Base-by-base conservation (phyloP, 2,797 vertebrate species). In the Etheostoma nigrum region DNA sequence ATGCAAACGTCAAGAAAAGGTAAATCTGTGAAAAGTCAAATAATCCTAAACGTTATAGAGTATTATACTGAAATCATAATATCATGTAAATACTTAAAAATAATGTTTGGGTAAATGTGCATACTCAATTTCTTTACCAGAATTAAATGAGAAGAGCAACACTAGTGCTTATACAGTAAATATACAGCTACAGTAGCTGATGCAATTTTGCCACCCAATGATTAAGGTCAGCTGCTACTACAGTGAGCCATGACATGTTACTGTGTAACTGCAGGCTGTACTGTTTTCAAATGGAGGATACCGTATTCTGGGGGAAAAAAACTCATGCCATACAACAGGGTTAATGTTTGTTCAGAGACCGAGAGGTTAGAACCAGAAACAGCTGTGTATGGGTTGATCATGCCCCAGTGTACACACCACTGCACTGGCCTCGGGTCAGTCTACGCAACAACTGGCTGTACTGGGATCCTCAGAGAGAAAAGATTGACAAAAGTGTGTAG, bases 281-380 rank as follows among this genome's bases (percentile, higher is more conserved):
- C 44, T 57, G 18, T 60, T 47, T 72, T 65, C 33, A 76, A 49
- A 78, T 44, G 47, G 54, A 54, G 44, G 47, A 19, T 51, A 27
- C 21, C 36, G 53, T 21, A 44, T 68, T 48, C 23, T 67, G 57
- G 30, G 5, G 30, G 23, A 71, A 57, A 9, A 6, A 63, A 67
- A 67, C 25, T 58, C 54, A 63, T 45, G 57, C 19, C 61, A 76
- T 64, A 57, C 47, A 75, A 72, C 69, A 45, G 14, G 16, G 58
- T 59, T 79, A 70, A 76, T 79, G 74, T 79, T 85, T 79, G 57
- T 58, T 70, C 52, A 74, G 76, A 51, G 64, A 42, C 18, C 2
- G 1, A 58, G 54, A 40, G 64, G 27, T 52, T 53, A 13, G 67
- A 60, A 79, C n/a, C 65, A 79, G 76, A 71, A 85, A 67, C 69